Evolutionary conservation across 2,888 invertebrate genomes (phyloP), one percentile per base, ranked within the genome.

Genomic region (Dryobotodes eremita): DNA sequence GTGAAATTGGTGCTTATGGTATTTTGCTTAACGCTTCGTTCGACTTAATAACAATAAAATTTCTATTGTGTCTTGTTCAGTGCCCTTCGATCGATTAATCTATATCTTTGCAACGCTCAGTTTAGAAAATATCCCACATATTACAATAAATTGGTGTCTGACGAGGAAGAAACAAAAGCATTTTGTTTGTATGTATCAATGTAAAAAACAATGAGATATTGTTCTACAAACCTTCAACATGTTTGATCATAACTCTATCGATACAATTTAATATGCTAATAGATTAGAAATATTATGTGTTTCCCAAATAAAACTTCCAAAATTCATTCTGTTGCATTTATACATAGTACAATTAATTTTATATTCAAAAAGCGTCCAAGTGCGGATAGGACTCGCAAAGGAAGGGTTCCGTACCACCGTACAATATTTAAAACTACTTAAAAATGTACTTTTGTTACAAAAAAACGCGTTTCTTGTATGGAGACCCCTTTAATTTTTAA

Each of bases 331-430:
- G 76, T 84, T 87, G 82, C 82, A 79, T 88, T 85, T 79, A 78
- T 36, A 68, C 36, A 75, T 71, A 85, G 87, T 88, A 89, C 87
- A 87, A 87, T 84, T 85, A 82, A 70, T 81, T 80, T 88, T 80
- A 76, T 83, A 50, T 53, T 13, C 48, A 66, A 55, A 61, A 36
- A 61, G 11, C 36, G 6, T 23, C 23, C 13, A 62, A 36, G 62
- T 62, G 36, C 11, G 36, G 10, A 15, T 61, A 10, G 23, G 36
- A 62, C 23, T 62, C 23, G 23, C 23, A 62, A 36, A 36, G 11
- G 36, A 62, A 36, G 23, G 36, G 36, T 62, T 62, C 62, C 62
- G 36, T 62, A 23, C 62, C 36, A 36, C 23, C 23, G 23, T 23
- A 62, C 11, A 36, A 36, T 23, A 36, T 36, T 23, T 20, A 23